Percentiles rank a stretch among this genome's conserved stretches.
These are phyloP conservation scores for Scaptodrosophila latifasciaeformis DNA, from an alignment of 2,888 invertebrate species.

Conservation along the genomic window DNA sequence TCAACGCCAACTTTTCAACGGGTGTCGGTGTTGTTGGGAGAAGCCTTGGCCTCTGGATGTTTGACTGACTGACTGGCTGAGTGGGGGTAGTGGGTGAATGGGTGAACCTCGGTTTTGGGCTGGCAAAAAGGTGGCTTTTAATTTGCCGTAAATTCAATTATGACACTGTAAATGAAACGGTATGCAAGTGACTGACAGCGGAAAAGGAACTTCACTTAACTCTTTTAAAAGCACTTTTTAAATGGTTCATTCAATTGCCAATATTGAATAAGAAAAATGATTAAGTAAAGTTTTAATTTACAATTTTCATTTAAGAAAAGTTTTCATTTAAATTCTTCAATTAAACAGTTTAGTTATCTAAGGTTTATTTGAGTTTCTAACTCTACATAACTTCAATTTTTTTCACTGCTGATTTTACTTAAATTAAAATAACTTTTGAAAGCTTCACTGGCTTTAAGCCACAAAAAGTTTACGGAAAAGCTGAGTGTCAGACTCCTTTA, in stretches of 20 bases:
- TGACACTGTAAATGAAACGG: constrained; percentile 26
- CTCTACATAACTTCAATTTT: no score
- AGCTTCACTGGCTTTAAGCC: no score
- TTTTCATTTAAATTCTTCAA: not conserved
- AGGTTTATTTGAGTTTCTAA: no score
- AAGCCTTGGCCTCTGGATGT: no score
- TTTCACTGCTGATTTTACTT: no score
- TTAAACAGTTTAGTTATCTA: not conserved
- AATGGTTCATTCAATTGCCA: no score
- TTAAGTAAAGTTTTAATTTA: not conserved
- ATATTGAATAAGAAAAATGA: no score
- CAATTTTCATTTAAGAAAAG: not conserved
- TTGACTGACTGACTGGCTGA: not conserved
- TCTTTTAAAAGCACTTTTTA: no score
- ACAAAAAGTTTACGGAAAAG: no score
- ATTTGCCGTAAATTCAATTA: constrained; percentile 57
- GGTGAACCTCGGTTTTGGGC: constrained; percentile 16
- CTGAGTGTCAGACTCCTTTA: no score
- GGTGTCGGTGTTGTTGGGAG: constrained; percentile 38
- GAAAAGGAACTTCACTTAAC: no score
- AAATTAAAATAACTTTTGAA: no score
- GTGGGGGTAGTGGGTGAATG: not conserved
- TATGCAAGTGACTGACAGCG: constrained; percentile 15
- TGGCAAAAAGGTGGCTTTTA: constrained; percentile 41
- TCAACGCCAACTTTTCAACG: constrained; percentile 25